Percentiles rank a stretch among this genome's conserved stretches.
Conservation (phyloP, 92 coral and sea anemone genomes). For the Virgularia gustaviana region DNA sequence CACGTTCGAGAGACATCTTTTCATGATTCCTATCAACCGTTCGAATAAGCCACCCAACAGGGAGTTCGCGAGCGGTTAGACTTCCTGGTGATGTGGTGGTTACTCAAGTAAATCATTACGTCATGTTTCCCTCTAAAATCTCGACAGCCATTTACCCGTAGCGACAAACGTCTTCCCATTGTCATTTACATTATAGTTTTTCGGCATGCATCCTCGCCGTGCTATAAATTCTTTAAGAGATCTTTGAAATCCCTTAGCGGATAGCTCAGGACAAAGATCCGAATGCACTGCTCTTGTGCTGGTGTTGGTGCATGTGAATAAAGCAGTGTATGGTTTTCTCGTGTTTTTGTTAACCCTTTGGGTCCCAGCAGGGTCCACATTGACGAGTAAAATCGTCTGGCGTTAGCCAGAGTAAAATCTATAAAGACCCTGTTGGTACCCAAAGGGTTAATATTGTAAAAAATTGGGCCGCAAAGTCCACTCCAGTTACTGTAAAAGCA, state of each 20-base stretch:
- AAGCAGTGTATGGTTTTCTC: conserved; percentile 42
- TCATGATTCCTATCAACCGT: conserved; percentile 43
- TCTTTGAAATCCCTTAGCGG: conserved; percentile 39
- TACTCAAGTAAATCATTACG: conserved; percentile 27
- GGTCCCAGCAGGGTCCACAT: no score
- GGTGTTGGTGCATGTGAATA: conserved; percentile 32
- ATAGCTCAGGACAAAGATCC: conserved; percentile 28
- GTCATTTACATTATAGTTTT: conserved; percentile 32
- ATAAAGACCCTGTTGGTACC: no score
- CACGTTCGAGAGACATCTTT: conserved; percentile 16
- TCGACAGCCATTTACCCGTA: conserved; percentile 38
- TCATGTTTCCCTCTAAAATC: conserved; percentile 4
- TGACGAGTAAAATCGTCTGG: no score
- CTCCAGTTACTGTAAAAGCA: conserved; percentile 52
- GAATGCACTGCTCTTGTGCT: conserved; percentile 46
- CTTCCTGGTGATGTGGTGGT: conserved; percentile 30
- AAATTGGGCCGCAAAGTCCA: no score
- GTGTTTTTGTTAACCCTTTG: conserved; percentile 12
- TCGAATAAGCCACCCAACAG: conserved; percentile 46
- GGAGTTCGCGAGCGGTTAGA: conserved; percentile 41
- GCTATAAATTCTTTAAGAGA: conserved; percentile 48
- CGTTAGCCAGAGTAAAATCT: no score
- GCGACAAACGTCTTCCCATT: conserved; percentile 41
- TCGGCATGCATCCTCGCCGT: conserved; percentile 43
- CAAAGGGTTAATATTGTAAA: no score